Base-by-base conservation (phyloP, 2,113 vertebrate genomes). In the Neoarius graeffei region DNA sequence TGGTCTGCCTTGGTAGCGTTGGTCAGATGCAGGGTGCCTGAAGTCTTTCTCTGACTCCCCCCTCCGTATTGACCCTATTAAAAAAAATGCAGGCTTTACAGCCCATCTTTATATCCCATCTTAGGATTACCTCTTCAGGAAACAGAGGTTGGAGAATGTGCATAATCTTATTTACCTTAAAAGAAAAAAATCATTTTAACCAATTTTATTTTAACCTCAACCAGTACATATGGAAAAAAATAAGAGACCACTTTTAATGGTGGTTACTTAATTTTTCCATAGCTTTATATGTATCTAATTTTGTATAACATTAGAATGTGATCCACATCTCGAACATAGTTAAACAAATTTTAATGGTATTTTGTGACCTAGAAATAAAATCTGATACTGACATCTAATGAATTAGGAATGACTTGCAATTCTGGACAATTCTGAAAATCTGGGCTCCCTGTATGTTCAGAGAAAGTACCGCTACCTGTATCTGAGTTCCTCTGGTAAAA, bases 31-130 rank as follows among this genome's bases (percentile, higher is more conserved):
- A 96, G 90, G 0, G 94, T 95, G 66, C 94, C 92, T 57, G 95
- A 94, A 0, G 93, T 96, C 90, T 96, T 96, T 90, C 77, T 94
- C 88, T 95, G 91, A 59, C 87, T 91, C 1, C 95, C 95, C 3
- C 95, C 95, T 86, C 95, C 95, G 85, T 94, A 96, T 42, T 94
- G 94, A 35, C 94, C 96, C 96, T 90, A 20, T 50, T 2, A 83
- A 89, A 64, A 64, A 13, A 73, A 83, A 80, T 54, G 42, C 25
- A 81, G 15, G 50, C n/a, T 35, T 83, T 87, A 73, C 20, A 57
- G 19, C 35, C n/a, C 15, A 59, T 67, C 20, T 30, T 76, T 87
- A 60, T 5, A 69, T 20, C 25, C 27, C 9, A 60, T 81, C 7
- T 23, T 5, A 52, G 5, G 17, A 56, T 67, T 77, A 50, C 10